Conservation (phyloP, 2,113 vertebrate species). For the Rhinopomastus cyanomelas region DNA sequence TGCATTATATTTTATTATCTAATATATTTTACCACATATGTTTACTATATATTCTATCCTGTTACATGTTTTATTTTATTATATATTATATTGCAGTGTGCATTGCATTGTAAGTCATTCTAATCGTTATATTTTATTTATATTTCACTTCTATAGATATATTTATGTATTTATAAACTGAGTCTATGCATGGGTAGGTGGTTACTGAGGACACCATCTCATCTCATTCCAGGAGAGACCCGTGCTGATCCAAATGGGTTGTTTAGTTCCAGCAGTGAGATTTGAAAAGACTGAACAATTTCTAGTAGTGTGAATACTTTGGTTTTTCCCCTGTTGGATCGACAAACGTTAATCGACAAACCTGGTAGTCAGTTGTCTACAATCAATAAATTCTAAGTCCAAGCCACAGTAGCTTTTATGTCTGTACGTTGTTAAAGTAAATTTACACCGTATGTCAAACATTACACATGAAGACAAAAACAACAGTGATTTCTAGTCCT, state of each 20-base stretch:
- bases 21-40: too few relatives aligned
- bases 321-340: background rate
- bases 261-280: background rate
- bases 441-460: constrained; percentile 74
- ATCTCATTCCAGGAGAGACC: background rate
- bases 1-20: too few relatives aligned
- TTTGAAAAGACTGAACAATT: background rate
- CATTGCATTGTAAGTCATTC: too few relatives aligned
- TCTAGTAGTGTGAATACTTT: background rate
- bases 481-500: constrained; percentile 50
- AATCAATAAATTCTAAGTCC: constrained; percentile 54
- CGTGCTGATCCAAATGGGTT: background rate
- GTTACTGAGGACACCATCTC: background rate
- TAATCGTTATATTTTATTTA: too few relatives aligned
- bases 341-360: constrained; percentile 36
- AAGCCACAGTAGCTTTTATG: constrained; percentile 65
- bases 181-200: background rate
- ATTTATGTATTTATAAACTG: background rate
- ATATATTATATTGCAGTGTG: too few relatives aligned
- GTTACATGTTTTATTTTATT: too few relatives aligned
- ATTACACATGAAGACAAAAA: constrained; percentile 63
- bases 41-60: too few relatives aligned
- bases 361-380: constrained; percentile 51
- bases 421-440: constrained; percentile 66
- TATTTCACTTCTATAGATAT: too few relatives aligned